phyloP scores from a whole-genome alignment of 2,113 vertebrate species.

The Micromys minutus region DNA sequence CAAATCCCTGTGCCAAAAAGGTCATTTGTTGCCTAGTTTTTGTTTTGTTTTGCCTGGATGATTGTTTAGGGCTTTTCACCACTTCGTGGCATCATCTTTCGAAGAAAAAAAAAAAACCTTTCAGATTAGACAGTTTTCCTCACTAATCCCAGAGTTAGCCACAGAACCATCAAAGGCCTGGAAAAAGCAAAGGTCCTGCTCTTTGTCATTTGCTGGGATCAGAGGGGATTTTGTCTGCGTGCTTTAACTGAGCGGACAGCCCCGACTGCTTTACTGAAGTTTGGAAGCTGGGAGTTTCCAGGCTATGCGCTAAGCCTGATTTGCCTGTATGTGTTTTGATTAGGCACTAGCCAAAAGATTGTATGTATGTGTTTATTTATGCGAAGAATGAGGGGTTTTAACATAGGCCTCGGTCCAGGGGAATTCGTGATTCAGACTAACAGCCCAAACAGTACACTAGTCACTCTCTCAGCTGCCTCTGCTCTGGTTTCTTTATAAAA shows the following conservation, averaged over 20 bases:
- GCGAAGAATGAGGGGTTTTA: slow-evolving; percentile 66
- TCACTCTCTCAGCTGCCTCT: neutral
- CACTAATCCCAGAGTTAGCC: slow-evolving; percentile 63
- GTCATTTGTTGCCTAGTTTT: slow-evolving; percentile 6
- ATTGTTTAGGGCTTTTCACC: slow-evolving; percentile 50
- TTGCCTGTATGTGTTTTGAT: slow-evolving; percentile 70
- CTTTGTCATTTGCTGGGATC: slow-evolving; percentile 66
- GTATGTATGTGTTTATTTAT: slow-evolving; percentile 77
- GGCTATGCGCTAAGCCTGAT: slow-evolving; percentile 59
- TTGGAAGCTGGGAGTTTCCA: slow-evolving; percentile 80
- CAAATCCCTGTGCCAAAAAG: slow-evolving; percentile 11
- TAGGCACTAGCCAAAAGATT: slow-evolving; percentile 68
- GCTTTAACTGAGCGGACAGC: slow-evolving; percentile 56
- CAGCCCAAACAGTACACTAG: neutral
- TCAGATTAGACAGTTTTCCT: slow-evolving; percentile 62
- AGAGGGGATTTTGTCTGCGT: slow-evolving; percentile 51
- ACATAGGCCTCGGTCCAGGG: slow-evolving; percentile 71
- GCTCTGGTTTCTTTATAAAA: slow-evolving; percentile 36
- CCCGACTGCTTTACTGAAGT: slow-evolving; percentile 64
- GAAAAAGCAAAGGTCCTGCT: slow-evolving; percentile 53
- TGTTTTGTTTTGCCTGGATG: slow-evolving; percentile 39
- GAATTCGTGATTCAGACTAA: slow-evolving; percentile 69
- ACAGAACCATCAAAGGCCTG: slow-evolving; percentile 69
- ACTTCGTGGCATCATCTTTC: slow-evolving; percentile 14
- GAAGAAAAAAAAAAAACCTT: slow-evolving; percentile 48